Base-by-base conservation (phyloP, 2,113 vertebrate species). In the Alexandromys fortis region DNA sequence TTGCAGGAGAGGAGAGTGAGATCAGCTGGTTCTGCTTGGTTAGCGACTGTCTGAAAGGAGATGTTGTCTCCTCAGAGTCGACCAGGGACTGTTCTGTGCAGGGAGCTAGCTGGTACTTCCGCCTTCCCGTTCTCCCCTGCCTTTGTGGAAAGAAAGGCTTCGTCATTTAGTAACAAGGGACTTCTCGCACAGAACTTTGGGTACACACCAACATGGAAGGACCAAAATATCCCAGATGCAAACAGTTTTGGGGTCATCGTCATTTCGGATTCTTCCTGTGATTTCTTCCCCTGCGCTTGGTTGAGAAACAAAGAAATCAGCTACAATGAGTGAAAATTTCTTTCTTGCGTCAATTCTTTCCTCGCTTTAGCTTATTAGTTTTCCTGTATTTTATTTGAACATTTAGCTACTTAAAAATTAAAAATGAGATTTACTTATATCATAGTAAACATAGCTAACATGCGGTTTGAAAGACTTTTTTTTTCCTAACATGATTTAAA, bases 341-440 rank as follows among this genome's bases (percentile, higher is more conserved):
- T 55, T 79, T 33, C 49, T 35, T 19, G 26, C 24, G 22, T 35
- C 35, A 65, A 30, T 68, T 38, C 63, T 90, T 52, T 67, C n/a
- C 38, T 75, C 1, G 24, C 14, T 52, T 65, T 30, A 26, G 42
- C 10, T 61, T 42, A 58, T 21, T 21, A 7, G 14, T 26, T 42
- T n/a, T 35, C 3, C 68, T 3, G 38, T 19, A 61, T 70, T 92
- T 91, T 92, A 72, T 78, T 91, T 92, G 26, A 81, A 93, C 38
- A 26, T 90, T 86, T 91, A 82, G 85, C 7, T 68, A 68, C 61
- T 52, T 65, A 28, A 73, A 38, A 73, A 73, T 73, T 73, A 10
- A 94, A 93, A 95, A 87, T 10, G 63, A 87, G 13, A 3, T 45
- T 70, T 83, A 81, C 72, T 89, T 83, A 92, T 55, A 78, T 93